Base-by-base conservation (phyloP, 2,888 invertebrate genomes). In the Galeruca laticollis region DNA sequence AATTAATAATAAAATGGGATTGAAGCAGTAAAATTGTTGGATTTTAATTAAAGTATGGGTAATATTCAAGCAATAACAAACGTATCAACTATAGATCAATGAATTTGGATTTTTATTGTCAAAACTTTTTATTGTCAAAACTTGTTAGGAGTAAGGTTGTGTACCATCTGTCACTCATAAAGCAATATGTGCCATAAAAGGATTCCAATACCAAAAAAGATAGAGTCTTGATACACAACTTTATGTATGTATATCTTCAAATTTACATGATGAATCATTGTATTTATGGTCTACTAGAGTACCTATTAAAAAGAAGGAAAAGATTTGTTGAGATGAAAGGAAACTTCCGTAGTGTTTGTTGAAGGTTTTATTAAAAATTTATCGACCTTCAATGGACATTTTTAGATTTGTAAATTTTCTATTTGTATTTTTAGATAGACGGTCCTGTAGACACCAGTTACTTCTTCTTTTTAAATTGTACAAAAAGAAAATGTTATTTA, bases 391-490 rank as follows among this genome's bases (percentile, higher is more conserved):
- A 57, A 62, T 54, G 15, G 20, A 33, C 54, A 35, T 43, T 47
- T 21, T 61, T 68, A 67, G 60, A 64, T 64, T 72, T 83, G 79
- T 83, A 82, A 82, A 81, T 82, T 83, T 82, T 82, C 83, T 84
- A 84, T 84, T 82, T 84, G 82, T 85, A 84, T 81, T 81, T 81
- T 82, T 85, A 84, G 83, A 81, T 81, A 83, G 83, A 81, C 78
- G 31, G 40, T 52, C 26, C 47, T 37, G 26, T 60, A 5, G 61
- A 26, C 59, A 18, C 51, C 51, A 56, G 57, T 65, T 52, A 59
- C 60, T n/a, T 61, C 26, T 71, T 40, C 52, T 69, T 73, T 77
- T 77, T 73, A 77, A 71, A 69, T 21, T 77, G 75, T 77, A 77
- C 72, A 77, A 76, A 73, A 43, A 43, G 43, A 43, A 73, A 71